Evolutionary conservation across 2,797 vertebrate species (phyloP).

Genomic region (Lycodopsis pacificus): DNA sequence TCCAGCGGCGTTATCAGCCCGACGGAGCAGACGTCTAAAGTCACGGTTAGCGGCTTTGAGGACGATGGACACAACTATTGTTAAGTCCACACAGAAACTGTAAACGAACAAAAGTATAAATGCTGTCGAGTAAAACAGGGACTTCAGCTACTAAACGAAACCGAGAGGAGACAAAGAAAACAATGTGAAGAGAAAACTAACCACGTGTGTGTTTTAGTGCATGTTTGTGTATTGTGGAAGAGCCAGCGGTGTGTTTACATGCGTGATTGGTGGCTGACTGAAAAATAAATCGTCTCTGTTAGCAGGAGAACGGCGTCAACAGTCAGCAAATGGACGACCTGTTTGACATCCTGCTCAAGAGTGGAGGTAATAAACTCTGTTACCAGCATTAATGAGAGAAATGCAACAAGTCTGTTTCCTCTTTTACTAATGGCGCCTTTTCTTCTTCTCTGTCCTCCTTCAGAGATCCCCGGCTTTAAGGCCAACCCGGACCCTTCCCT

Average conservation of each 20-base stretch:
- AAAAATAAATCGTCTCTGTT: conserved; percentile 20
- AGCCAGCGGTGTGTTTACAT: neutral
- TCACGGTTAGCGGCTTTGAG: too few relatives aligned
- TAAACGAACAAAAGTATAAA: too few relatives aligned
- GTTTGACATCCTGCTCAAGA: conserved; percentile 96
- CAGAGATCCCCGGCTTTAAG: conserved; percentile 85
- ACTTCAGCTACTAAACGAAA: too few relatives aligned
- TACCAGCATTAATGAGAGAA: fast-evolving
- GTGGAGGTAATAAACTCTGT: conserved; percentile 87
- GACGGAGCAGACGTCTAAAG: too few relatives aligned
- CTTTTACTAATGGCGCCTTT: neutral
- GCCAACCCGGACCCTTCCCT: conserved; percentile 82
- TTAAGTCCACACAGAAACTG: too few relatives aligned
- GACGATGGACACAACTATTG: too few relatives aligned
- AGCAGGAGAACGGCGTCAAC: conserved; percentile 87
- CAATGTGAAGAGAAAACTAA: neutral
- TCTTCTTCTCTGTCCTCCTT: conserved; percentile 6
- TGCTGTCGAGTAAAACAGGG: too few relatives aligned
- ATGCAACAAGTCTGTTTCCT: neutral
- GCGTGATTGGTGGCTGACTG: neutral
- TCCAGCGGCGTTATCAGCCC: too few relatives aligned
- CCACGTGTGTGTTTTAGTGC: neutral
- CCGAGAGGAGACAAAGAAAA: too few relatives aligned
- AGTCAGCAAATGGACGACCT: conserved; percentile 96
- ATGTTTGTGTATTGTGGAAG: neutral